Base-by-base conservation (phyloP, 2,797 vertebrate species). In the Pangasius sanitwongsei region DNA sequence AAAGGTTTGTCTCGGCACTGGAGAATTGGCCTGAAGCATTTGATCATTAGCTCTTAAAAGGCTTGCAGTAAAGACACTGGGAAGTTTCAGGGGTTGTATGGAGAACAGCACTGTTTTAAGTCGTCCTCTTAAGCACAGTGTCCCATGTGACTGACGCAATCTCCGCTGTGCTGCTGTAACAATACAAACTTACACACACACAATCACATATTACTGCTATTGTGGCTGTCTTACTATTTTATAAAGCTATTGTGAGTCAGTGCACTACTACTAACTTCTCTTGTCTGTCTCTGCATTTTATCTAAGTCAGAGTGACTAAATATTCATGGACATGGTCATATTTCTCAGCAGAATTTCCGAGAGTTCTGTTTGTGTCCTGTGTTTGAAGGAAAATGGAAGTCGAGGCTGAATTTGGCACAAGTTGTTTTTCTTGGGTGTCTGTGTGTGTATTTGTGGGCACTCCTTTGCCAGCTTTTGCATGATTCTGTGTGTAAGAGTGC, bases 131-230 rank as follows among this genome's bases (percentile, higher is more conserved):
- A 96, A 96, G 94, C 93, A 95, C 92, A 92, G 93, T 89, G 95
- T 96, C 96, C 96, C 96, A 83, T 57, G 96, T 96, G 96, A 96
- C 95, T 97, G 96, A 97, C 95, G 96, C 96, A 96, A 96, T 90
- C 94, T 93, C 93, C 94, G 92, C 88, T 83, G 93, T 90, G 90
- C 91, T 91, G 92, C 91, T 96, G 96, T 94, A 96, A 96, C 95
- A 95, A 93, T 94, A 94, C 93, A 55, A 61, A 67, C 74, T 50
- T 37, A 41, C 41, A 41, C 80, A 20, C 59, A 44, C 31, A 70
- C 67, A 34, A 7, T 82, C 65, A 48, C 63, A 28, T 82, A 85
- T 48, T 37, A 16, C 69, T 69, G 55, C 85, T 85, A 88, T 82
- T 81, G 85, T 57, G 63, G 63, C 63, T 53, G 37, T 48, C 80